Evolutionary conservation across 2,113 vertebrate species (phyloP).

Genomic region (Tychaedon coryphoeus): DNA sequence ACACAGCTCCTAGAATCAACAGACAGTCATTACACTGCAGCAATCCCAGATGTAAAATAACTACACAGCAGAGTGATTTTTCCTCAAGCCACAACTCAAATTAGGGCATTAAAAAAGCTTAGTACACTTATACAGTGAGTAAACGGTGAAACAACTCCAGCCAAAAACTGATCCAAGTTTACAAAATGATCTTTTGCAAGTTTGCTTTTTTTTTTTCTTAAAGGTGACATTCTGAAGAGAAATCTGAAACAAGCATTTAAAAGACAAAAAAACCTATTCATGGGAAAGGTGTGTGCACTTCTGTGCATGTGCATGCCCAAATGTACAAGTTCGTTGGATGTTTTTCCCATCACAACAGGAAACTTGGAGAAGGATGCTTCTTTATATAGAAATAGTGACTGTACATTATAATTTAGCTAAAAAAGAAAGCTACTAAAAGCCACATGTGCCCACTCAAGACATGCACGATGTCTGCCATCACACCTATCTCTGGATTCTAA

Average conservation of each 20-base stretch:
- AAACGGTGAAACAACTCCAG: background rate
- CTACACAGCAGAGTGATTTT: background rate
- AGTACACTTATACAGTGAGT: background rate
- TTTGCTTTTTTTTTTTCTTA: background rate
- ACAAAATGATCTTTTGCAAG: background rate
- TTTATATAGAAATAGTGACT: background rate
- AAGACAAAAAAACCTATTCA: background rate
- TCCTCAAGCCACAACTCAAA: background rate
- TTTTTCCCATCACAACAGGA: background rate
- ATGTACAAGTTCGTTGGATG: background rate
- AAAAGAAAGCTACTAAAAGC: background rate
- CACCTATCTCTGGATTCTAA: background rate
- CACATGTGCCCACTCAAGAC: background rate
- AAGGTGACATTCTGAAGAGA: background rate
- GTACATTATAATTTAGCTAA: conserved; percentile 7
- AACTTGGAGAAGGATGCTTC: background rate
- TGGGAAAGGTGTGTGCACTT: background rate
- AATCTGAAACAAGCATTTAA: background rate
- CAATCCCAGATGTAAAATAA: background rate
- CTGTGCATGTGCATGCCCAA: background rate
- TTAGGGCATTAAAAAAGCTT: background rate
- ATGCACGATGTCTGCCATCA: background rate
- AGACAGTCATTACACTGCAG: background rate
- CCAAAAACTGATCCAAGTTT: background rate
- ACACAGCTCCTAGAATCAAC: conserved; percentile 87